Evolutionary conservation across 2,888 invertebrate species (phyloP), one percentile per base, ranked within the genome.

Genomic region (Cryptus armator): DNA sequence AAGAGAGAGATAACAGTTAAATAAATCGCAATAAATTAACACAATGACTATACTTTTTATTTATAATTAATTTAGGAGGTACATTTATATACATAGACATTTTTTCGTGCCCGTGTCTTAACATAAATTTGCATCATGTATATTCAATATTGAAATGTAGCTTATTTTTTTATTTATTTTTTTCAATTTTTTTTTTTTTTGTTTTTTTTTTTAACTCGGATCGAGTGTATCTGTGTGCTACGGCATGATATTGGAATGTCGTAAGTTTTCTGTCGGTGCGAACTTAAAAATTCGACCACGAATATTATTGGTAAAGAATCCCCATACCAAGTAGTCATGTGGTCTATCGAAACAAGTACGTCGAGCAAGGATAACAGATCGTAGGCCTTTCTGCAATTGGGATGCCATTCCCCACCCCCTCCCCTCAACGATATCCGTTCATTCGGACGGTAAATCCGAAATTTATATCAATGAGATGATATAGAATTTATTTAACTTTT

Each of bases 31-130:
- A 37, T 24, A 12, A 37, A 86, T 86, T 92, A 93, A 93, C 93
- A 93, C 93, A 93, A 93, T 93, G 91, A 93, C 92, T 93, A 93
- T 93, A 93, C 81, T 90, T 93, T 93, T 93, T 93, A 93, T 93
- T 93, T 92, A 92, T 93, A 93, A 91, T 93, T 92, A 92, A 90
- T 93, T 92, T 92, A 93, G 89, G 89, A 93, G 91, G 91, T 93
- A 93, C 93, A 93, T 93, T 92, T 93, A 93, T 93, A 93, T 93
- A 93, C 93, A 93, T 84, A 86, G 82, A 90, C 91, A 90, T 88
- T 90, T 89, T 66, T 81, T 90, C 91, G 91, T 92, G 92, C 91
- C 91, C 89, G 88, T 90, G 89, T 90, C 89, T 90, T 90, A 90
- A 91, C 88, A 87, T 89, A 90, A 88, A 88, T 87, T 83, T 85